Conservation (phyloP, 2,888 invertebrate species). For the Oscheius sp. region DNA sequence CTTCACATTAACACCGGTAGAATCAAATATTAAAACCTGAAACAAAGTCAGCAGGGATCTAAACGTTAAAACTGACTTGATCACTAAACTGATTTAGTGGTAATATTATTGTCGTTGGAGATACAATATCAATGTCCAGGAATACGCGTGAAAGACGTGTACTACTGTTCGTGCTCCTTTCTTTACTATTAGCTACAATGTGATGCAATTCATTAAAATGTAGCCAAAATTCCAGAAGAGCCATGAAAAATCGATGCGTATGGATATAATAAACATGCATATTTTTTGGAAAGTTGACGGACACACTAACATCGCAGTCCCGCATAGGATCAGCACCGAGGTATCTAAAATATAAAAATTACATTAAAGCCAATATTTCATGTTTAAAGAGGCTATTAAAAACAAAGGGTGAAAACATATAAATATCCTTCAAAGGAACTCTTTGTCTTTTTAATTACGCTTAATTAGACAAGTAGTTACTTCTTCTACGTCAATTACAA, state of each 20-base stretch:
- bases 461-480: not conserved
- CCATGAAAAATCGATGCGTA: constrained; percentile 81
- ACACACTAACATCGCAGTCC: constrained; percentile 79
- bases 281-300: constrained; percentile 79
- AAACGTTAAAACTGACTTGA: constrained; percentile 29
- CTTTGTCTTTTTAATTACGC: not conserved
- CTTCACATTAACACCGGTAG: constrained; percentile 41
- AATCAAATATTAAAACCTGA: constrained; percentile 38
- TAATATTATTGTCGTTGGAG: constrained; percentile 47
- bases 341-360: constrained; percentile 39
- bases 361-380: not conserved
- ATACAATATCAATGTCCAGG: constrained; percentile 49
- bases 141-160: constrained; percentile 34
- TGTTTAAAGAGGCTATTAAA: not conserved
- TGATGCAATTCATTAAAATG: constrained; percentile 83
- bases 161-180: not conserved
- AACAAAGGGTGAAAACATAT: not conserved
- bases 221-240: constrained; percentile 84
- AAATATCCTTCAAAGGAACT: not conserved
- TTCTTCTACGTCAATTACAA: not conserved
- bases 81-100: constrained; percentile 60
- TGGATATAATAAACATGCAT: constrained; percentile 77
- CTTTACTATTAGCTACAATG: constrained; percentile 74
- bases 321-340: constrained; percentile 73
- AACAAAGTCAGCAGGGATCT: constrained; percentile 24